Conservation (phyloP, 64 coral and sea anemone species). For the Pocillopora verrucosa region DNA sequence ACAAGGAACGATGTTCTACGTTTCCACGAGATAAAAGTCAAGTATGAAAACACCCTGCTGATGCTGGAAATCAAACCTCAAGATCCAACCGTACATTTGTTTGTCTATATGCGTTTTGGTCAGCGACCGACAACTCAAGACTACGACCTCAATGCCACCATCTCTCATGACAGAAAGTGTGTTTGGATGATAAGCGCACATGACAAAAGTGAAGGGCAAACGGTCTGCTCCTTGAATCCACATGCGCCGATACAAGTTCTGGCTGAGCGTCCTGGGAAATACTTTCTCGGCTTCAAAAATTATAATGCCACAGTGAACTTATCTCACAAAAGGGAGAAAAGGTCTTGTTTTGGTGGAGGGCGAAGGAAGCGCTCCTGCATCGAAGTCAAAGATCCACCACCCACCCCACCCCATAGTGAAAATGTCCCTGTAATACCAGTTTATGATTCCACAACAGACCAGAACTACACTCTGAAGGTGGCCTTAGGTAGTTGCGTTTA, state of each 20-base stretch:
- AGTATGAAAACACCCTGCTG: slow-evolving; percentile 17
- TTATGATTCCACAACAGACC: slow-evolving; percentile 29
- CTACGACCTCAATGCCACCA: slow-evolving; percentile 10
- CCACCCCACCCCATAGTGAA: slow-evolving; percentile 2
- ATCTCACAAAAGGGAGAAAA: slow-evolving; percentile 26
- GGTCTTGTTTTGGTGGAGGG: slow-evolving; percentile 61
- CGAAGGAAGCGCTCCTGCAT: slow-evolving; percentile 64
- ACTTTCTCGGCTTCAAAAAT: slow-evolving; percentile 16
- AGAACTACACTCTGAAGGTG: too few species aligned
- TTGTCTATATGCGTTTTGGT: neutral
- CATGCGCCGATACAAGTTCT: neutral
- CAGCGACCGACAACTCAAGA: neutral
- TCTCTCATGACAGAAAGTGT: neutral
- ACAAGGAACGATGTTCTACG: slow-evolving; percentile 7
- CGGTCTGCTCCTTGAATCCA: neutral
- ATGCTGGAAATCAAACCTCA: neutral
- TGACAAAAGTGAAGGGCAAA: neutral
- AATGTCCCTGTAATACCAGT: slow-evolving; percentile 28
- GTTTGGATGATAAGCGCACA: neutral
- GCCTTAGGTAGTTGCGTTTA: too few species aligned
- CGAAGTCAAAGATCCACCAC: slow-evolving; percentile 64
- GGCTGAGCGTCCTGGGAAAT: slow-evolving; percentile 4
- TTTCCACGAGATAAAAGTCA: neutral
- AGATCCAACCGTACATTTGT: neutral
- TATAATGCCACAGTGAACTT: neutral